Conservation (phyloP, 2,888 invertebrate genomes). For the Chrysolina haemoptera region DNA sequence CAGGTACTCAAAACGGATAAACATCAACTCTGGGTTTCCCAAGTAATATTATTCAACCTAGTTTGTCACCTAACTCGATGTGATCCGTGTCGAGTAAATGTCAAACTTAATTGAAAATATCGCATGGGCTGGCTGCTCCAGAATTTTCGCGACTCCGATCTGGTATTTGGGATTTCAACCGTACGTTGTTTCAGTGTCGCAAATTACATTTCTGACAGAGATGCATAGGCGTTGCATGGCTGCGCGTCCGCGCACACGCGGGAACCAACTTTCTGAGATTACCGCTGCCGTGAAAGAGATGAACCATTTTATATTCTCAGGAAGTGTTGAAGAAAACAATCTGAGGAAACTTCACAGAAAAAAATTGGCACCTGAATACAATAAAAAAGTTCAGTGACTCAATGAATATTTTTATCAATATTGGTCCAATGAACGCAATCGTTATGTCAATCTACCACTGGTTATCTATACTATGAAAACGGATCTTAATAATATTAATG, state of each 20-base stretch:
- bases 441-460: too few relatives aligned
- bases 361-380: too few relatives aligned
- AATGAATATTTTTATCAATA: too few relatives aligned
- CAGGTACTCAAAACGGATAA: background rate
- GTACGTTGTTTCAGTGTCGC: constrained; percentile 14
- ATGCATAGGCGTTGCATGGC: background rate
- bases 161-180: constrained; percentile 11
- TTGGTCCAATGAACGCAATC: too few relatives aligned
- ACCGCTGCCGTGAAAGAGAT: background rate
- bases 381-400: too few relatives aligned
- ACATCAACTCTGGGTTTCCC: background rate
- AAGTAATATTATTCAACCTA: constrained; percentile 3
- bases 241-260: background rate
- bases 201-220: constrained; percentile 16
- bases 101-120: constrained; percentile 15
- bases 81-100: constrained; percentile 4
- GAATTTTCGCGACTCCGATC: background rate
- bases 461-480: too few relatives aligned
- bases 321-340: background rate
- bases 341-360: too few relatives aligned
- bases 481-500: too few relatives aligned
- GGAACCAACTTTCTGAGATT: background rate
- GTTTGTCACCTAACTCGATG: constrained; percentile 6
- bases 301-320: background rate
- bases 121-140: background rate